phyloP scores from a whole-genome alignment of 2,113 vertebrate species.

The Mus musculus region DNA sequence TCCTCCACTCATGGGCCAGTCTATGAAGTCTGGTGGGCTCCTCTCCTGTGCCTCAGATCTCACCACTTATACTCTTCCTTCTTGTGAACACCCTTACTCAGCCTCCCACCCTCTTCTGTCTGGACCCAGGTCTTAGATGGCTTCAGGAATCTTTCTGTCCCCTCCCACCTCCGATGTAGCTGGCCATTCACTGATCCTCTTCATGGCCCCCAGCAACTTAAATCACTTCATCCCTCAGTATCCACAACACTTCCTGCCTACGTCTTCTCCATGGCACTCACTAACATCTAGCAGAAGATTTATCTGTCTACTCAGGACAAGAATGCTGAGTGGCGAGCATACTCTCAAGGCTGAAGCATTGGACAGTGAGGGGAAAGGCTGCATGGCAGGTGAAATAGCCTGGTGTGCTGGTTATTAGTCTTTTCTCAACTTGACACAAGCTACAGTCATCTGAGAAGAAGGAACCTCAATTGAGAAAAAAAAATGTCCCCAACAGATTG shows the following conservation, averaged over 20 bases:
- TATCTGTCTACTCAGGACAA: neutral
- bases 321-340: neutral
- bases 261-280: neutral
- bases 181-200: neutral
- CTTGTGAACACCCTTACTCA: neutral
- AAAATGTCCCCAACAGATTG: neutral
- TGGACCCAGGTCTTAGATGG: neutral
- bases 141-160: neutral
- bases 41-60: neutral
- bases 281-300: neutral
- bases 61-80: rapidly evolving
- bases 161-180: neutral
- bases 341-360: neutral
- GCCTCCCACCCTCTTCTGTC: neutral
- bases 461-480: neutral
- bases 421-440: neutral
- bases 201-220: neutral
- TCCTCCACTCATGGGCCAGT: neutral
- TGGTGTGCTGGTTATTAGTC: no score
- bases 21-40: neutral
- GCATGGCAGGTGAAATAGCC: neutral
- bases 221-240: neutral
- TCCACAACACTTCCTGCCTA: neutral
- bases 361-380: neutral
- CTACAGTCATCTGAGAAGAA: neutral